These are phyloP conservation scores for Plutella xylostella DNA, from an alignment of 2,888 invertebrate genomes.

Conservation along the genomic window DNA sequence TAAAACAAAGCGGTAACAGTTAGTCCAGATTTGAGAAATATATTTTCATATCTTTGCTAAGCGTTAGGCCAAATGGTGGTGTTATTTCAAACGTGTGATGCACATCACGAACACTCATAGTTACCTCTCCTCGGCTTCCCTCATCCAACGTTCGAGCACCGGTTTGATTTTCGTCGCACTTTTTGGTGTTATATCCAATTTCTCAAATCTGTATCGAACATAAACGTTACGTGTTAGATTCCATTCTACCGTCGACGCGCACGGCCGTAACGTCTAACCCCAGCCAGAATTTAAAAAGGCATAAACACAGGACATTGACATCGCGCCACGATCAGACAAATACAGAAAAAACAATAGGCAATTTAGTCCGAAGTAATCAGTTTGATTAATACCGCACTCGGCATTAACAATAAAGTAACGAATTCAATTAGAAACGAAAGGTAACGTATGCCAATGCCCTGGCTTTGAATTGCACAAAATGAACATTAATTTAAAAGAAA, in stretches of 20 bases:
- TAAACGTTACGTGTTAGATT: conserved; percentile 61
- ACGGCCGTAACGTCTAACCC: neutral
- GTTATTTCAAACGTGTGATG: conserved; percentile 44
- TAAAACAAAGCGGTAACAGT: conserved; percentile 37
- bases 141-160: conserved; percentile 98
- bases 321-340: conserved; percentile 58
- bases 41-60: conserved; percentile 54
- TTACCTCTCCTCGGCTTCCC: conserved; percentile 97
- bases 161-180: conserved; percentile 99
- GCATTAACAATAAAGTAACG: conserved; percentile 59
- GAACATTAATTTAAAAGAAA: conserved; percentile 43
- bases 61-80: conserved; percentile 62
- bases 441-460: conserved; percentile 90
- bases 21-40: conserved; percentile 71
- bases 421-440: conserved; percentile 66
- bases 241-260: conserved; percentile 3
- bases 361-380: conserved; percentile 64
- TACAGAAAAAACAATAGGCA: conserved; percentile 63
- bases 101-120: conserved; percentile 58
- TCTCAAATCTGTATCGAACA: conserved; percentile 91
- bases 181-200: conserved; percentile 98
- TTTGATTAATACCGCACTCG: conserved; percentile 65
- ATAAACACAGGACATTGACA: conserved; percentile 79
- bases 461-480: conserved; percentile 75
- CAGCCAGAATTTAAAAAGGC: conserved; percentile 24